phyloP scores from a whole-genome alignment of 1,140 invertebrate species.

The Pseudomyrmex concolor region DNA sequence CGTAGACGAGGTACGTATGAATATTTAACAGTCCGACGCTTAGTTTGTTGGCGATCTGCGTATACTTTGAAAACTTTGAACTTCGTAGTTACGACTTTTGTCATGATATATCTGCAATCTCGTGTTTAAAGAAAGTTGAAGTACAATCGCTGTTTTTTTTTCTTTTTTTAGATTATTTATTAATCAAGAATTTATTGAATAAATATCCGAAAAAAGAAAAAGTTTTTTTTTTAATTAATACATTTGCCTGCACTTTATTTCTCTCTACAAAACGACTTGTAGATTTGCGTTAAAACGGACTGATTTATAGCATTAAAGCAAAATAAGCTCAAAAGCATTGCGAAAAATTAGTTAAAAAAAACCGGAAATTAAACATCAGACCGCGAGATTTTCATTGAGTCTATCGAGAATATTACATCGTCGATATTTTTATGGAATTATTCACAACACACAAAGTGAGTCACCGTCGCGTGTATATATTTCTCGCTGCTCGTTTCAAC shows the following conservation, averaged over 20 bases:
- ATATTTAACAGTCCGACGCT: constrained; percentile 52
- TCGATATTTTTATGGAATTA: constrained; percentile 16
- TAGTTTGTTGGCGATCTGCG: constrained; percentile 44
- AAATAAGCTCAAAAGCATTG: constrained; percentile 17
- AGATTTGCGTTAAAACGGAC: background rate
- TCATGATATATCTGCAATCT: constrained; percentile 23
- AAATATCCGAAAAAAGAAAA: background rate
- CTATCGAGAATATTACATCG: constrained; percentile 27
- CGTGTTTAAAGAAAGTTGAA: background rate
- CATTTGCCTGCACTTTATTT: background rate
- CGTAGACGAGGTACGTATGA: constrained; percentile 49
- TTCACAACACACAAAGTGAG: background rate
- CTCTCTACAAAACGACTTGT: background rate
- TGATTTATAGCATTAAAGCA: background rate
- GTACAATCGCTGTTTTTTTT: background rate
- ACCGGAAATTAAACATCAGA: constrained; percentile 45
- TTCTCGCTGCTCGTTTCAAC: background rate
- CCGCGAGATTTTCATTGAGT: constrained; percentile 14
- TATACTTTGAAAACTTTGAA: constrained; percentile 44
- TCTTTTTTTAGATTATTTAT: background rate
- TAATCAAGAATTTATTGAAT: background rate
- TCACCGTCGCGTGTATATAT: background rate
- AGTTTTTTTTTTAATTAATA: constrained; percentile 33
- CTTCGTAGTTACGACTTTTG: constrained; percentile 29
- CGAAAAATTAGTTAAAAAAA: constrained; percentile 1